Evolutionary conservation across 2,797 vertebrate genomes (phyloP), one percentile per base, ranked within the genome.

Genomic region (Sphenopsis melanotis): DNA sequence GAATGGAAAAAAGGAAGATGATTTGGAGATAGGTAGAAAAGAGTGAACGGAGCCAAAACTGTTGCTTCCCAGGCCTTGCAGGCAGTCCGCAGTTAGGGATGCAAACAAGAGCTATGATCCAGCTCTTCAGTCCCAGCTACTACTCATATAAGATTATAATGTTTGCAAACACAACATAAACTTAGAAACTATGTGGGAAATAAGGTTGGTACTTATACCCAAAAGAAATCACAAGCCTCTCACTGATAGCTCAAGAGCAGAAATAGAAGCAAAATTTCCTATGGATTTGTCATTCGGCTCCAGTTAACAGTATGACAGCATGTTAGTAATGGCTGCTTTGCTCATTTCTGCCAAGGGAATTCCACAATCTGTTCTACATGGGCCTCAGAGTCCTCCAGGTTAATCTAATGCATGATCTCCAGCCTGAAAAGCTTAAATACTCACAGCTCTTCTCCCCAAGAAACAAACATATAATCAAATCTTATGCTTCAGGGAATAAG

Each of bases 381-480:
- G 79, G 89, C 75, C 82, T 91, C 47, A 56, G 82, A 95, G 95
- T 96, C 84, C 91, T 94, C 55, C 94, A 95, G 93, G 91, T 97
- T 95, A 93, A 96, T 95, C 94, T 94, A 93, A 96, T 85, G 76
- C 79, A 93, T 79, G 92, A 94, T 93, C 95, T 94, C 79, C 87
- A 93, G 87, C 55, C 94, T 89, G 90, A 92, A 69, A 95, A 91
- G 65, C 91, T 94, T 94, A 94, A 97, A 87, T 91, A 95, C 87
- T 93, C 87, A 61, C 69, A 94, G 79, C 69, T 83, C 82, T 92
- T 92, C 87, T 92, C 87, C 65, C 79, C 32, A 75, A 83, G 94
- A 97, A 95, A 90, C 90, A 96, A 97, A 96, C 78, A 95, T 63
- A 95, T 89, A 97, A 95, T 95, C 95, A 95, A 96, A 96, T 93